Evolutionary conservation across 2,113 vertebrate genomes (phyloP), one percentile per base, ranked within the genome.

Genomic region (Labrus mixtus): DNA sequence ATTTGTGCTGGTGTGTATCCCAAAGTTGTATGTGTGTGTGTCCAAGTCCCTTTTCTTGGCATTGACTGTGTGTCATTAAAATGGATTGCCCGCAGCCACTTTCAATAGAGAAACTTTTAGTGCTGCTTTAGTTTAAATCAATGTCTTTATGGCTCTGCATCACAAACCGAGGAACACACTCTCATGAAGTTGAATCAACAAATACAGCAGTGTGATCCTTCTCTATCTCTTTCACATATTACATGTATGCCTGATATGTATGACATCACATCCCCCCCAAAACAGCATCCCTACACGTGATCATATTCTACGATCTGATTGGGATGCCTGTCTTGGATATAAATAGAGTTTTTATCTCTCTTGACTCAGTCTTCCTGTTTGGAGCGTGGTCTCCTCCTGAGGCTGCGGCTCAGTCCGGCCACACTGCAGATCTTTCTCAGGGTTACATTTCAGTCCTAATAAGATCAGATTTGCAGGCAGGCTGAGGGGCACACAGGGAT

Each of bases 331-430:
- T 8, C 45, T 41, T 41, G 25, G 46, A 16, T 81, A 62, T 77
- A 73, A 81, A 69, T 66, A 79, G 58, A 79, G 23, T 72, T 86
- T 86, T 82, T 80, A 88, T 90, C 82, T 84, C 39, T 55, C 10
- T 19, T 57, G 22, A 78, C 48, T 77, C 63, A 58, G 61, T 71
- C 63, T 85, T 81, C 82, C 83, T 90, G 86, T 84, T 79, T 78
- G 65, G 69, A 79, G 68, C 36, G 6, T 63, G 68, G 45, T 41
- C 39, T 45, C 25, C n/a, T 68, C 72, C 54, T 12, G 48, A 60
- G 67, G 69, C 43, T 48, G 9, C 36, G 68, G 41, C 78, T 66
- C 81, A 41, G 58, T 50, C 46, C 53, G 19, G 45, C 73, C 8
- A 13, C 76, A 50, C 66, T 39, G 68, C 71, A 23, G 72, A 5